These are phyloP conservation scores for Alligator mississippiensis DNA, from an alignment of 2,113 vertebrate species.

Conservation along the genomic window DNA sequence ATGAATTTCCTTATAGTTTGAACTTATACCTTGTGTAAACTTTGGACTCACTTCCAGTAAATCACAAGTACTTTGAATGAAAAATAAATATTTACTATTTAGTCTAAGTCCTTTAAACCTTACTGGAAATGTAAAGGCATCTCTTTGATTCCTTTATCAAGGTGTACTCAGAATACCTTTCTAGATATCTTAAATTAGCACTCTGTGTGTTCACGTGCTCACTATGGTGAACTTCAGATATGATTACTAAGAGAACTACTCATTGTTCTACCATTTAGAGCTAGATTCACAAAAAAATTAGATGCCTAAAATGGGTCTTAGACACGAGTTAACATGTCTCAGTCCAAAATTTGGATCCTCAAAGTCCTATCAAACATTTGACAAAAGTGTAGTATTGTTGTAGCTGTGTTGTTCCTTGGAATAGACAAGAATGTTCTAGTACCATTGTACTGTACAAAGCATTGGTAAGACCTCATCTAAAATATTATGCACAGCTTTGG, in stretches of 20 bases:
- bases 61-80: not conserved
- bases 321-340: too few relatives aligned
- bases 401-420: too few relatives aligned
- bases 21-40: not conserved
- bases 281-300: too few relatives aligned
- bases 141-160: not conserved
- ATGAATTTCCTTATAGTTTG: not conserved
- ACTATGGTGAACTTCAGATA: not conserved
- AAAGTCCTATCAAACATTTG: too few relatives aligned
- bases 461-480: too few relatives aligned
- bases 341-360: too few relatives aligned
- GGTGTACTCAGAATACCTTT: not conserved
- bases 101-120: not conserved
- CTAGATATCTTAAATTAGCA: not conserved
- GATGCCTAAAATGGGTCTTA: too few relatives aligned
- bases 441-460: too few relatives aligned
- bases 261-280: too few relatives aligned
- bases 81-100: not conserved
- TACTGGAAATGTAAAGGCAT: not conserved
- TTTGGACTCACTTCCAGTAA: not conserved
- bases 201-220: not conserved
- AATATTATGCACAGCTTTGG: too few relatives aligned
- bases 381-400: too few relatives aligned
- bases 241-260: not conserved
- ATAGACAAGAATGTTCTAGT: too few relatives aligned